These are phyloP conservation scores for Suricata suricatta DNA, from an alignment of 2,113 vertebrate species.

Conservation along the genomic window DNA sequence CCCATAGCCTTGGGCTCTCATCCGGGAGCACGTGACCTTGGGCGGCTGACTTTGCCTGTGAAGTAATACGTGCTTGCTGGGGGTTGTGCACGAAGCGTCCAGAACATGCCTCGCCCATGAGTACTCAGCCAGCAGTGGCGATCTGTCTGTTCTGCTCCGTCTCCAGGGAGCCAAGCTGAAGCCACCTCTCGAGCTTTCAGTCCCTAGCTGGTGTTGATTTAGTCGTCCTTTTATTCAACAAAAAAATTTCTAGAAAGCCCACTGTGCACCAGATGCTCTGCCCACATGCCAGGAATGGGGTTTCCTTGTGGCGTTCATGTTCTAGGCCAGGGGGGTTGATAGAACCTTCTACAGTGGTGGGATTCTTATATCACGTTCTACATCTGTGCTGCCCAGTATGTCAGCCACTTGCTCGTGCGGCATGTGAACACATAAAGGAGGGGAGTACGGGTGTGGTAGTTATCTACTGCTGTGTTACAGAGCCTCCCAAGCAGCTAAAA, in stretches of 20 bases:
- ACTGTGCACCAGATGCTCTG: accelerated
- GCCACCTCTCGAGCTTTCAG: neutral
- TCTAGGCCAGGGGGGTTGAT: accelerated
- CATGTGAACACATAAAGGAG: neutral
- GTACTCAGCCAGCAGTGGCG: accelerated
- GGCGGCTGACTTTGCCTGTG: neutral
- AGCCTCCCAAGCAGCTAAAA: neutral
- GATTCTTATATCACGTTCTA: accelerated
- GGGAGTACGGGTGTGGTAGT: accelerated
- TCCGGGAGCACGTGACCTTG: neutral
- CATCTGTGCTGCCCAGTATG: accelerated
- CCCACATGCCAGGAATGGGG: neutral
- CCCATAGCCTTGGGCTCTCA: neutral
- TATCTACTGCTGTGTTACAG: accelerated
- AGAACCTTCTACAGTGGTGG: neutral
- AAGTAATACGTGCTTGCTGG: accelerated
- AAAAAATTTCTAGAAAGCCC: accelerated
- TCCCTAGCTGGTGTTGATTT: neutral
- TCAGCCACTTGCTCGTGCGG: accelerated
- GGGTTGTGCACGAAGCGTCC: accelerated
- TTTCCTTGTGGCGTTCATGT: neutral
- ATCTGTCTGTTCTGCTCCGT: neutral
- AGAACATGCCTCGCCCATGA: accelerated
- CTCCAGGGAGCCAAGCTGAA: neutral
- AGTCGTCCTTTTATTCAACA: no score